Evolutionary conservation across 2,113 vertebrate species (phyloP), one percentile per base, ranked within the genome.

Genomic region (Martes martes): DNA sequence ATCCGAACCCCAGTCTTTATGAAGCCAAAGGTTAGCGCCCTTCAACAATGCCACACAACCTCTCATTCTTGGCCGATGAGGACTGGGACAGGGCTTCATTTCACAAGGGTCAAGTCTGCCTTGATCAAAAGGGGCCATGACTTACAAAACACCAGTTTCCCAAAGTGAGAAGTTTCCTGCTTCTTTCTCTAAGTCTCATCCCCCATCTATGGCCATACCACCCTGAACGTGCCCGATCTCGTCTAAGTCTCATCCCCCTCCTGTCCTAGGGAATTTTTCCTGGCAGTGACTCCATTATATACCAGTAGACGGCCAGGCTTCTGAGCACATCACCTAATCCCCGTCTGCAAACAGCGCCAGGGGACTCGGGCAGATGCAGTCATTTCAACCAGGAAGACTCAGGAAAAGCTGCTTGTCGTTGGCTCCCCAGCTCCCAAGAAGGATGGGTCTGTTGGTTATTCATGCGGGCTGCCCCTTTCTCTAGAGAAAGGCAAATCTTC

Each of bases 201-300:
- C 96, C 80, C 82, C 33, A 39, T 39, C 39, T 39, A 39, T 2
- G 39, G 39, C 39, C 39, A 39, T 39, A 39, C 39, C 39, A 39
- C 2, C 39, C 39, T 39, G 39, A 39, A 39, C 39, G 39, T 2
- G 4, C 39, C 39, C 2, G 36, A 36, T 36, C 39, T 39, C 39
- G 39, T 97, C 74, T 76, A 80, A 97, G 97, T 98, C 94, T 82
- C 96, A 36, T 96, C 96, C 96, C 80, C 82, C 28, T 57, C 28
- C 87, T 11, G n/a, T 16, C 97, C 81, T 83, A 50, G 45, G 59
- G 69, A 93, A 85, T 94, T 67, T 96, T 92, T 63, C 45, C 89
- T 45, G 81, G 98, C 73, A n/a, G 95, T 71, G 95, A 98, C 98
- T 98, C 96, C 45, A 97, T 94, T 97, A 98, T 97, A 97, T 93